phyloP scores from a whole-genome alignment of 2,797 vertebrate genomes.

The Phoxinus dragarum region DNA sequence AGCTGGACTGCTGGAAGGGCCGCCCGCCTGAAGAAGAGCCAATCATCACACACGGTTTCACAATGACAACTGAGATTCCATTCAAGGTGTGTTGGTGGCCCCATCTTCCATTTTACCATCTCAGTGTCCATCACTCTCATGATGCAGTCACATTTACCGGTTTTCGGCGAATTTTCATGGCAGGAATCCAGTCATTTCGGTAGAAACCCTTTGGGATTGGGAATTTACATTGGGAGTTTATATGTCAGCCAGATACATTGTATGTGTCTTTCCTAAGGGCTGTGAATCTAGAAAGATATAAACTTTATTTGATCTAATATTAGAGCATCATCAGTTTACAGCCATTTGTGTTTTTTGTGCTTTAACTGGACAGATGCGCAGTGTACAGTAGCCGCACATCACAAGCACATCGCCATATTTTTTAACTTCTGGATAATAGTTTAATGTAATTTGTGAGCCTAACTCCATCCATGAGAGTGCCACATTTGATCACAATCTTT shows the following conservation, averaged over 20 bases:
- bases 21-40: conserved; percentile 88
- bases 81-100: conserved; percentile 77
- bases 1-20: conserved; percentile 93
- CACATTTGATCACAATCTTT: not conserved
- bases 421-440: not conserved
- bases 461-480: not conserved
- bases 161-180: not conserved
- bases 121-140: not conserved
- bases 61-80: conserved; percentile 92
- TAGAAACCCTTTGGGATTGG: not conserved
- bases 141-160: not conserved
- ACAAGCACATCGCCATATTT: not conserved
- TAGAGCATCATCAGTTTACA: not conserved
- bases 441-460: not conserved
- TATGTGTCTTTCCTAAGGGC: not conserved
- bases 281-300: not conserved
- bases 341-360: not conserved
- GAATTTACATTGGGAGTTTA: not conserved
- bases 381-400: not conserved
- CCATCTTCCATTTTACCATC: not conserved
- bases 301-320: not conserved
- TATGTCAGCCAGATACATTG: not conserved
- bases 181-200: not conserved
- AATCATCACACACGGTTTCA: conserved; percentile 92
- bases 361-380: not conserved